These are phyloP conservation scores for Oryzias celebensis DNA, from an alignment of 2,113 vertebrate genomes.

Conservation along the genomic window DNA sequence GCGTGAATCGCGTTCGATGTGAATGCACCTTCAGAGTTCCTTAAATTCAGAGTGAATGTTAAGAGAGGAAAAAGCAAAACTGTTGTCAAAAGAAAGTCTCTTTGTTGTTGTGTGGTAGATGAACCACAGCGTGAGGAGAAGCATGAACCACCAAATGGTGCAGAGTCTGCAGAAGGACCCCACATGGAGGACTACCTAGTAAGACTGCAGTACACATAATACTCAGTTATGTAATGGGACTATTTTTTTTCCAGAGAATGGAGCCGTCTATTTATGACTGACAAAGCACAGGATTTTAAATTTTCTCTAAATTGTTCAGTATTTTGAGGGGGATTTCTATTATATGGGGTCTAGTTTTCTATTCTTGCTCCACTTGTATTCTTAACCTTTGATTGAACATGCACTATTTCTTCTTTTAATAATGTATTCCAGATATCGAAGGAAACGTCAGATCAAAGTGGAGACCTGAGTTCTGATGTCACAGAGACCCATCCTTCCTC, in stretches of 20 bases:
- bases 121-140: conserved; percentile 30
- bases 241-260: not conserved
- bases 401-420: not conserved
- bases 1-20: no score
- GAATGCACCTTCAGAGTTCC: no score
- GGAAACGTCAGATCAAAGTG: conserved; percentile 27
- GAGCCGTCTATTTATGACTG: conserved; percentile 3
- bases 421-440: conserved; percentile 49
- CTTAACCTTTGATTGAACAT: not conserved
- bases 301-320: not conserved
- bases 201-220: conserved; percentile 9
- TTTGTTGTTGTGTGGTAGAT: conserved; percentile 29
- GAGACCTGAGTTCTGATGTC: conserved; percentile 16
- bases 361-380: not conserved
- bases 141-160: conserved; percentile 18
- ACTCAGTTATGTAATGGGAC: not conserved
- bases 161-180: conserved; percentile 26
- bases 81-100: not conserved
- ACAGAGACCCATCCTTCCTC: conserved; percentile 23
- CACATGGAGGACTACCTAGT: conserved; percentile 49
- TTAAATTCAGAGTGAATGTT: no score
- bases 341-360: not conserved
- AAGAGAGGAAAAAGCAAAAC: no score
- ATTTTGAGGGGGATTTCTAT: conserved; percentile 1
- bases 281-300: not conserved